Evolutionary conservation across 2,797 vertebrate genomes (phyloP).

Genomic region (Botia almorhae): DNA sequence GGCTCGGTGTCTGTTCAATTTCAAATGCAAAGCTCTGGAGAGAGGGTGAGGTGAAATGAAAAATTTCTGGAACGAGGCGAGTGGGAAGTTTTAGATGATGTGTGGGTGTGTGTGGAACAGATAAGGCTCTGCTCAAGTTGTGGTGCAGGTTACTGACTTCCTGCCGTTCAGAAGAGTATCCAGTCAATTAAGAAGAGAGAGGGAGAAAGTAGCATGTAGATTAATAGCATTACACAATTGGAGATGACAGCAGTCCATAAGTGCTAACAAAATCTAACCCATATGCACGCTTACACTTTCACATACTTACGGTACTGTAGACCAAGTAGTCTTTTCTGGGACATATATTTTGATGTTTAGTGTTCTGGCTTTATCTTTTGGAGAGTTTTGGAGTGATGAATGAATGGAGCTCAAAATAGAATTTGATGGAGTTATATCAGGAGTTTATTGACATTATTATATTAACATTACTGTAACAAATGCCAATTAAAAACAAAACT

Average conservation of each 20-base stretch:
- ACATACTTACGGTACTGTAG: conserved; percentile 17
- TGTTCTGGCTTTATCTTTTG: conserved; percentile 74
- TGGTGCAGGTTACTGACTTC: conserved; percentile 89
- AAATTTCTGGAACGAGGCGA: conserved; percentile 77
- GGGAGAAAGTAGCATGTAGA: conserved; percentile 87
- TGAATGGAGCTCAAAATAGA: conserved; percentile 61
- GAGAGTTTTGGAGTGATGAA: conserved; percentile 71
- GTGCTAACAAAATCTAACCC: conserved; percentile 75
- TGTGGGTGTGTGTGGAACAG: conserved; percentile 90
- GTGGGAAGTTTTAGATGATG: conserved; percentile 89
- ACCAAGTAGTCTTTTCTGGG: not conserved
- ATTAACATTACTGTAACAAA: too few relatives aligned
- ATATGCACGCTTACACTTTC: conserved; percentile 27
- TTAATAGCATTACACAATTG: conserved; percentile 85
- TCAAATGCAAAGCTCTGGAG: conserved; percentile 98
- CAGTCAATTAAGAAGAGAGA: conserved; percentile 76
- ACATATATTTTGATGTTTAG: conserved; percentile 42
- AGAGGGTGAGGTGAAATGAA: conserved; percentile 64
- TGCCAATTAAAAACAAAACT: too few relatives aligned
- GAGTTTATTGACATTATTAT: too few relatives aligned
- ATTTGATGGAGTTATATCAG: too few relatives aligned
- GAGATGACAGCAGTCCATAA: conserved; percentile 86
- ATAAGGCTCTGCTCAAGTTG: conserved; percentile 92
- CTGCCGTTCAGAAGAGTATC: conserved; percentile 85
- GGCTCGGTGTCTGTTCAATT: conserved; percentile 98